Base-by-base conservation (phyloP, 2,888 invertebrate genomes). In the Ectropis crepuscularia region DNA sequence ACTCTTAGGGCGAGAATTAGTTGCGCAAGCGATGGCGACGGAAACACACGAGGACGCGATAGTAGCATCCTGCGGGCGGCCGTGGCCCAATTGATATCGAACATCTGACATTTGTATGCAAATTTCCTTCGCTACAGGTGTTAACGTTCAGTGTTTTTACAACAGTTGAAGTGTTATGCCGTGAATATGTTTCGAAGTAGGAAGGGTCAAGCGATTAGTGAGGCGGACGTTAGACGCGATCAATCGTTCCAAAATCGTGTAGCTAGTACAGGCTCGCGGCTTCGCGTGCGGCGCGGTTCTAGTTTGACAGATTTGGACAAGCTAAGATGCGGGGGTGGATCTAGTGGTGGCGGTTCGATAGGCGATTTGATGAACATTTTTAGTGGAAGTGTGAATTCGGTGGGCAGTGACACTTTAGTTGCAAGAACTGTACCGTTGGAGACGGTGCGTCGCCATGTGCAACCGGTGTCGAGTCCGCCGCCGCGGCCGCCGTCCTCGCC, bases 291-390 rank as follows among this genome's bases (percentile, higher is more conserved):
- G 6, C 93, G 96, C 0, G 95, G 96, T 0, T 96, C 96, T 0
- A 96, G 96, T 72, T 92, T 96, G 86, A 96, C 96, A 4, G 96
- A 96, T 75, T 89, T 96, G 76, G 96, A 96, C 81, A 95, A 95
- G 79, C 82, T 96, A 39, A 89, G 94, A 62, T 92, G 86, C 58
- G 82, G 87, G 38, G 88, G 83, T 9, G 87, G 90, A 2, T 89
- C 92, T 0, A 92, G 89, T 65, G 88, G 90, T 5, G 90, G 93
- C 16, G 95, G 95, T 12, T 96, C 96, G 74, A 96, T 96, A 51
- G 96, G 96, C 4, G 96, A 97, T 82, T 87, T 96, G 75, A 96
- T 96, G 96, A 96, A 96, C 83, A 95, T 94, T 80, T 96, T 95
- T 77, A 96, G 96, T 66, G 95, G 95, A 45, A 95, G 95, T 78